These are phyloP conservation scores for Nesidiocoris tenuis DNA, from an alignment of 2,888 invertebrate species.

Conservation along the genomic window DNA sequence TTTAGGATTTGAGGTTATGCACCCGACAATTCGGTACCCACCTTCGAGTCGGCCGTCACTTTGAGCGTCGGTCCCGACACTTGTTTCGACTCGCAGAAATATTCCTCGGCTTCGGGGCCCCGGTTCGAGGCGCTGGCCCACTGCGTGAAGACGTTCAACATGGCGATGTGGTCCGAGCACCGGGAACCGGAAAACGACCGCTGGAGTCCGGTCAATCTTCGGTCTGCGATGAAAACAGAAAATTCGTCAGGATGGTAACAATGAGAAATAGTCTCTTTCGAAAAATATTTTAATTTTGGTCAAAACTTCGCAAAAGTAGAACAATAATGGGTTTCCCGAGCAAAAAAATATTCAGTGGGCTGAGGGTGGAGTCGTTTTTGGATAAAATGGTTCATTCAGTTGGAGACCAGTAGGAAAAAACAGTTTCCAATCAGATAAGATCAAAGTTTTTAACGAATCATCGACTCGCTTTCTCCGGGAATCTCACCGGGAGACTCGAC, in stretches of 20 bases:
- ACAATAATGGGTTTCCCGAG: too few species aligned
- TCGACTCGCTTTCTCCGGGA: neutral
- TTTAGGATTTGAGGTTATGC: too few species aligned
- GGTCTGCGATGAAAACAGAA: constrained; percentile 53
- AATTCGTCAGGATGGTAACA: too few species aligned
- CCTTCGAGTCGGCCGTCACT: constrained; percentile 88
- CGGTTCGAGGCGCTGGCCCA: constrained; percentile 61
- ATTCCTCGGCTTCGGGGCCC: constrained; percentile 67
- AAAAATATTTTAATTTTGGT: too few species aligned
- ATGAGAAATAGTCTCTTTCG: too few species aligned
- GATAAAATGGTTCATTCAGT: too few species aligned
- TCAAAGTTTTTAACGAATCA: constrained; percentile 29
- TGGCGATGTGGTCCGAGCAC: constrained; percentile 92
- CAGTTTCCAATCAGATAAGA: constrained; percentile 35
- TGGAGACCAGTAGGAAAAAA: too few species aligned
- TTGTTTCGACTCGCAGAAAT: constrained; percentile 90
- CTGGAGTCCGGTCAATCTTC: constrained; percentile 80
- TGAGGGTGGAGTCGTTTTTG: too few species aligned
- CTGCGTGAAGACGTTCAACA: constrained; percentile 84
- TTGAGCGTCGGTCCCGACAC: constrained; percentile 85
- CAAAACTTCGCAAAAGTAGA: too few species aligned
- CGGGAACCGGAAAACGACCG: constrained; percentile 81
- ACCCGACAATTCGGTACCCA: too few species aligned
- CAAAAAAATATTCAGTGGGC: too few species aligned
- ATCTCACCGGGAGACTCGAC: constrained; percentile 35